phyloP scores from a whole-genome alignment of 2,797 vertebrate species.

The Limosa lapponica region DNA sequence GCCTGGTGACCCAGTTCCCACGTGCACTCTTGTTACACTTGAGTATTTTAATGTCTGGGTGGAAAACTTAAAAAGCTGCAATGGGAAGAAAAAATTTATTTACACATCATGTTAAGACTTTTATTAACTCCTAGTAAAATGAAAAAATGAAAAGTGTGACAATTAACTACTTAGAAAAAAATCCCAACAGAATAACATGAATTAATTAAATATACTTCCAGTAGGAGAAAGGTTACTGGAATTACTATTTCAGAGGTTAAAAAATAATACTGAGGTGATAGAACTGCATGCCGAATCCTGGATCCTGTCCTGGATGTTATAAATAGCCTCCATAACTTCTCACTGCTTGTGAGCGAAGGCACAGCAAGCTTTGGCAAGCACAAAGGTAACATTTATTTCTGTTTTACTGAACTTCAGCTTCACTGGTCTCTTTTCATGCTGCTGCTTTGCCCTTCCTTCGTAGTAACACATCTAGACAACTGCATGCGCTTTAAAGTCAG shows the following conservation, averaged over 20 bases:
- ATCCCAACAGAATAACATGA: neutral
- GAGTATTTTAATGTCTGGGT: neutral
- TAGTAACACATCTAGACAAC: rapidly evolving
- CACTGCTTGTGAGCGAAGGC: neutral
- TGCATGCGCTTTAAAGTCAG: rapidly evolving
- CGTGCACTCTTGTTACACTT: rapidly evolving
- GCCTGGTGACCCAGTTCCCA: neutral
- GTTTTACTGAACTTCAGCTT: neutral
- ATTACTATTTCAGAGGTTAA: neutral
- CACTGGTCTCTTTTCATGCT: neutral
- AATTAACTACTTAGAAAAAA: neutral
- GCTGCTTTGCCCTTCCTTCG: neutral
- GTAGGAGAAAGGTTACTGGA: neutral
- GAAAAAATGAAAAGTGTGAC: neutral
- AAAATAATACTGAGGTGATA: neutral
- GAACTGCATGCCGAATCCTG: neutral
- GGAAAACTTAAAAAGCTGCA: neutral
- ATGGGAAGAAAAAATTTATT: neutral
- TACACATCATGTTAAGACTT: neutral
- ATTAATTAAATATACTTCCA: neutral
- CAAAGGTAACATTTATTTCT: neutral
- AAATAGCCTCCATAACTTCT: neutral
- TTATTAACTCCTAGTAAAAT: neutral
- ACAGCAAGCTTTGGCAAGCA: neutral
- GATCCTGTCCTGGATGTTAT: neutral